A percentile compares a stretch with the other conserved stretches of the same genome.
Evolutionary conservation across 2,888 invertebrate genomes (phyloP).

Genomic region (Ormyrus rosae): DNA sequence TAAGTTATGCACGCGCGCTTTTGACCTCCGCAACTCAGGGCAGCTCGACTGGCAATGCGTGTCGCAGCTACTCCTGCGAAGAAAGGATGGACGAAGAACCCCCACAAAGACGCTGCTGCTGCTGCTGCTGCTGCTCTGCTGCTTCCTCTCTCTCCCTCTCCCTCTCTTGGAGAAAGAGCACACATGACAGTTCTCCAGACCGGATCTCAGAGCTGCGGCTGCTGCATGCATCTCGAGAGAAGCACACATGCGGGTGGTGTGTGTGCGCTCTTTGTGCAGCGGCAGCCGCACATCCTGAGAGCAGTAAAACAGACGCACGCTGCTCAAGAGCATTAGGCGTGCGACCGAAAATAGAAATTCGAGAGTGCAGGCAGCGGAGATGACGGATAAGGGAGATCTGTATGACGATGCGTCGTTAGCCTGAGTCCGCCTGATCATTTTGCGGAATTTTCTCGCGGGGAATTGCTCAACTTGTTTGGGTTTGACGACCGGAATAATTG

Average conservation of each 20-base stretch:
- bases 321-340: not conserved
- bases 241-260: constrained; percentile 15
- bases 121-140: not conserved
- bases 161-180: not conserved
- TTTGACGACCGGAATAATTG: no score
- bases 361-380: no score
- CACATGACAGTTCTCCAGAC: no score
- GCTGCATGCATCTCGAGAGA: not conserved
- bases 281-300: not conserved
- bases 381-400: no score
- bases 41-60: not conserved
- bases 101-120: constrained; percentile 40
- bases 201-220: not conserved
- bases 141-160: not conserved
- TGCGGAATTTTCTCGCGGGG: no score
- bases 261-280: constrained; percentile 1
- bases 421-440: no score
- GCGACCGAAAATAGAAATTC: no score
- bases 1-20: constrained; percentile 16
- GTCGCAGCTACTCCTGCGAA: constrained; percentile 11
- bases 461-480: no score
- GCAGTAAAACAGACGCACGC: not conserved
- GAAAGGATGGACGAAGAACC: constrained; percentile 36
- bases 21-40: constrained; percentile 9
- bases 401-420: no score